Base-by-base conservation (phyloP, 2,797 vertebrate species). In the Danio kyathit region DNA sequence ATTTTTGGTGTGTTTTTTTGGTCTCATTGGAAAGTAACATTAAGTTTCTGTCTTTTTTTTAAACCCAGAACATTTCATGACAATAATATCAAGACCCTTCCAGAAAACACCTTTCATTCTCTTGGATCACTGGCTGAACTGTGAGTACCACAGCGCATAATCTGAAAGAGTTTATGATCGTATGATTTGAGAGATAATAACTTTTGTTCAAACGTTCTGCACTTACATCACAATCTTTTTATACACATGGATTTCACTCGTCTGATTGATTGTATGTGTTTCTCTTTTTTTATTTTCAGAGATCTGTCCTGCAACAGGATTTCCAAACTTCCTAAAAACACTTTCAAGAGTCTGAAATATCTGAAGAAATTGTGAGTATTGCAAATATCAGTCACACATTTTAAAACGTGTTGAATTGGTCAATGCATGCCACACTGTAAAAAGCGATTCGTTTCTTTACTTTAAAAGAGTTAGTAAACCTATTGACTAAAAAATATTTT, bases 71-170 rank as follows among this genome's bases (percentile, higher is more conserved):
- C 93, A 86, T 89, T 96, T 86, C 93, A 91, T 88, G 90, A 92
- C 92, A 96, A 96, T 92, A 83, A 89, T 91, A 95, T 96, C 91
- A 75, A 12, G 60, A 88, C 82, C 73, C 83, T 96, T 84, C 93
- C 93, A 76, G 94, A 94, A 90, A 95, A 94, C 89, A 93, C 87
- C 38, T 96, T 96, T 90, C 91, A 93, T 84, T 93, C 92, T 85
- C 89, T 96, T 86, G 92, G 91, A 91, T 90, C 91, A 83, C 88
- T 95, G 82, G 92, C 87, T 61, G 91, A 95, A 88, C 91, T 94
- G 91, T 91, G 86, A 96, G 93, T 91, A 77, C 17, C 5, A 2
- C 52, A 52, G 49, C 5, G 7, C 29, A 17, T 13, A 6, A 79
- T 63, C 5, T 72, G 38, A 51, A 65, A 21, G 5, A 6, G 40